phyloP scores from a whole-genome alignment of 2,113 vertebrate genomes.

The Anthoscopus minutus region DNA sequence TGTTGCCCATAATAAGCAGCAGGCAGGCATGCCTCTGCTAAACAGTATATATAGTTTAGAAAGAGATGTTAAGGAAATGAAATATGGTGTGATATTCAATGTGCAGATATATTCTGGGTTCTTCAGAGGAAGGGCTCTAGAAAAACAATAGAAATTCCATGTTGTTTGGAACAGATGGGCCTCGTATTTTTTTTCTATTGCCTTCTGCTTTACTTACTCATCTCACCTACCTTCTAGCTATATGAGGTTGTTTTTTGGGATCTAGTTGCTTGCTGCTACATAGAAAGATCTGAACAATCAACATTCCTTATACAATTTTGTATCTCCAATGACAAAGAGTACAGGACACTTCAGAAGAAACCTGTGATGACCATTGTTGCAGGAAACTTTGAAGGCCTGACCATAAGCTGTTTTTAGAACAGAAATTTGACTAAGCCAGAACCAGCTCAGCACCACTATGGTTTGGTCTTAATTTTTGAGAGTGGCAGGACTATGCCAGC shows the following conservation, averaged over 20 bases:
- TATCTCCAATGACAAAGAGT: background rate
- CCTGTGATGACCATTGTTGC: background rate
- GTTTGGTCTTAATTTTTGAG: background rate
- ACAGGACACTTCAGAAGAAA: background rate
- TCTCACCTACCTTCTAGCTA: background rate
- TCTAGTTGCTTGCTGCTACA: background rate
- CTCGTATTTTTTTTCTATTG: background rate
- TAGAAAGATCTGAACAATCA: background rate
- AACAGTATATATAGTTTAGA: background rate
- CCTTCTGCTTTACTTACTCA: background rate
- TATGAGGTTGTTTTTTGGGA: background rate
- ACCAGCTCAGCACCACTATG: background rate
- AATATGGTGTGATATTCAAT: background rate
- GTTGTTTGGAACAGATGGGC: background rate
- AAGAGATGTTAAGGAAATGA: background rate
- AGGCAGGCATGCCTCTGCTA: background rate
- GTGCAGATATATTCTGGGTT: background rate
- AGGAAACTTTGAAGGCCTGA: background rate
- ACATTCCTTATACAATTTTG: background rate
- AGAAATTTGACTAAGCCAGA: slow-evolving; percentile 25
- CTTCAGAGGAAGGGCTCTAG: background rate
- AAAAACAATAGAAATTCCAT: background rate
- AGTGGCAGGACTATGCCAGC: background rate
- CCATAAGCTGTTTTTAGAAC: background rate
- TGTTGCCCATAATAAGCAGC: background rate